Evolutionary conservation across 2,113 vertebrate species (phyloP).

Genomic region (Bos indicus): DNA sequence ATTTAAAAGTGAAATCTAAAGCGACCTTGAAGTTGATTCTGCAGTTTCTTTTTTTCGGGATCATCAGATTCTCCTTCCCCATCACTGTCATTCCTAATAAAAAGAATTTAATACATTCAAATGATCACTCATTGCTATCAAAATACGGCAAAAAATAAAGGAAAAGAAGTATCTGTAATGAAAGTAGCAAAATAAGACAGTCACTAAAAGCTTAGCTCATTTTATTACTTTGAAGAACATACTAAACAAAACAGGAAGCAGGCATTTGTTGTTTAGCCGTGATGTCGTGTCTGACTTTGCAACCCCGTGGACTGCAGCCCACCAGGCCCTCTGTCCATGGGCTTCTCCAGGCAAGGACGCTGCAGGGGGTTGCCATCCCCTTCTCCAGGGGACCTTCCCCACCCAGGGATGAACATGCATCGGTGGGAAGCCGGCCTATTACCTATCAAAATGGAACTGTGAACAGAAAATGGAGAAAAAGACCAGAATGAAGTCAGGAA

Average conservation of each 20-base stretch:
- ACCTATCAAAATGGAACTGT: neutral
- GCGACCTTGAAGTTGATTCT: slow-evolving; percentile 96
- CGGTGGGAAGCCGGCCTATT: neutral
- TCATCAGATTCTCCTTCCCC: slow-evolving; percentile 94
- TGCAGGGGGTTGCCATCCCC: neutral
- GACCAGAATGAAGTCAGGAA: neutral
- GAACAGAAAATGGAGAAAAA: neutral
- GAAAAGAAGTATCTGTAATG: neutral
- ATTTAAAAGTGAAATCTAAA: slow-evolving; percentile 58
- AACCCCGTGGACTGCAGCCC: neutral
- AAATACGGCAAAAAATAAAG: slow-evolving; percentile 22
- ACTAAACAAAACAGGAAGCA: neutral
- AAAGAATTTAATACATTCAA: slow-evolving; percentile 66
- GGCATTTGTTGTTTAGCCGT: neutral
- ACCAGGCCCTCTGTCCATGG: neutral
- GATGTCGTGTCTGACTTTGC: neutral
- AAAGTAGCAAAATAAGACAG: slow-evolving; percentile 23
- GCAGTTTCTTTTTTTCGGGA: slow-evolving; percentile 98
- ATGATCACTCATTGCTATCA: slow-evolving; percentile 16
- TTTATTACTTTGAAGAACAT: neutral
- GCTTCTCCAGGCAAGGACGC: neutral
- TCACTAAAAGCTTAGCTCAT: neutral
- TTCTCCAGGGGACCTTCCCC: neutral
- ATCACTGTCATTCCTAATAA: slow-evolving; percentile 95
- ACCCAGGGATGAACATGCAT: neutral